Base-by-base conservation (phyloP, 1,140 invertebrate genomes). In the Camponotus floridanus region DNA sequence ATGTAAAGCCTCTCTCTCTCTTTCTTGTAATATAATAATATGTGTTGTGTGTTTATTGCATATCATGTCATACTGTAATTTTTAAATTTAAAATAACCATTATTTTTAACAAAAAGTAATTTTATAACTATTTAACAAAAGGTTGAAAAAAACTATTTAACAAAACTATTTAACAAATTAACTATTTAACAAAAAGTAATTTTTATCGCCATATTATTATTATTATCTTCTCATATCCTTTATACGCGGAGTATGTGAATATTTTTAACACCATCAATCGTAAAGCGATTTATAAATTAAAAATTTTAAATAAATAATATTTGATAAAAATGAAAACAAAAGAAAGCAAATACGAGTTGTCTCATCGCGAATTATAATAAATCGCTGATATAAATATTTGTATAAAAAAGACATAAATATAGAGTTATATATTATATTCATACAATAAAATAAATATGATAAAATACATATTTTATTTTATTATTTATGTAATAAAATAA, bases 21-120 rank as follows among this genome's bases (percentile, higher is more conserved):
- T 15, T 36, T 57, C 8, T 61, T 1, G 21, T 31, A 62, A 7
- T 39, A 2, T 76, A 45, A 76, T 42, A 42, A 31, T 39, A 21
- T 36, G 13, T 64, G 31, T 48, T 15, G 9, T 31, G 13, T 15
- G 48, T 51, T 51, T 51, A 57, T 33, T 33, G 6, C n/a, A 62
- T 31, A 33, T 61, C 6, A 26, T 26, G 26, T 26, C 1, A 26
- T 26, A 26, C 26, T 26, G 26, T 26, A 33, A n/a, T 13, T 62
- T 65, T 15, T 33, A 51, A 33, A 6, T 48, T 13, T 13, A 61
- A 42, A 39, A 42, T 4, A 61, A 15, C 3, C 0, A 13, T 8
- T n/a, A 33, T 18, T 76, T 76, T 76, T 21, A 31, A 42, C 55
- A 39, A 76, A 62, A 42, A 31, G 7, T 42, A n/a, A 61, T 45